phyloP scores from a whole-genome alignment of 2,797 vertebrate genomes.

The Muscicapa comitata region DNA sequence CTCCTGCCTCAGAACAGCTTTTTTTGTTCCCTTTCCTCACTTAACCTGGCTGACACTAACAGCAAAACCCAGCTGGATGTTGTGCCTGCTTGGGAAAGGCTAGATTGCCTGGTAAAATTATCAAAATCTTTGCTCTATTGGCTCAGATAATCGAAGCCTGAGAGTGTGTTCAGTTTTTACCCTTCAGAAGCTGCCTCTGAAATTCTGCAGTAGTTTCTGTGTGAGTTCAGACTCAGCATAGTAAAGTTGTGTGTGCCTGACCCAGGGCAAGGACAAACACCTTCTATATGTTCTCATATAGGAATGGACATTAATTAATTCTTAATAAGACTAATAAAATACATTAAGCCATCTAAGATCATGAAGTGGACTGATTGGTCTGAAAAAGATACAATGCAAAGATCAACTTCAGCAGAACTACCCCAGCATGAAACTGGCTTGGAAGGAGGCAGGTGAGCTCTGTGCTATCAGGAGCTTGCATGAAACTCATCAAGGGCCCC shows the following conservation, averaged over 20 bases:
- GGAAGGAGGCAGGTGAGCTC: not conserved
- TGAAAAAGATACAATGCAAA: not conserved
- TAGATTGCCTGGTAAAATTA: not conserved
- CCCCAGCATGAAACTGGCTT: not conserved
- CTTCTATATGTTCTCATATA: not conserved
- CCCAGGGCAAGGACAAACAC: not conserved
- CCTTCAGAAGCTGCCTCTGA: not conserved
- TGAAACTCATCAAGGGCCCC: not conserved
- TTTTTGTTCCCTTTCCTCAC: not conserved
- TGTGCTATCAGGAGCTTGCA: not conserved
- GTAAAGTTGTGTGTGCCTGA: not conserved
- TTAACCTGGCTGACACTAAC: not conserved
- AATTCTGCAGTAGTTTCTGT: not conserved
- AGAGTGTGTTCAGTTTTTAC: not conserved
- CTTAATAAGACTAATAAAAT: not conserved
- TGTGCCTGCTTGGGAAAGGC: not conserved
- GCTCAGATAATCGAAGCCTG: not conserved
- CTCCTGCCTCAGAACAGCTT: not conserved
- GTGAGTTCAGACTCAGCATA: not conserved
- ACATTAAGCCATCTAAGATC: not conserved
- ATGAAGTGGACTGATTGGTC: not conserved
- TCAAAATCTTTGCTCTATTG: not conserved
- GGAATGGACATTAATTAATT: not conserved
- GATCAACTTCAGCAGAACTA: not conserved
- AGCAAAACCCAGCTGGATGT: not conserved